Evolutionary conservation across 2,888 invertebrate species (phyloP).

Genomic region (Noctua comes): DNA sequence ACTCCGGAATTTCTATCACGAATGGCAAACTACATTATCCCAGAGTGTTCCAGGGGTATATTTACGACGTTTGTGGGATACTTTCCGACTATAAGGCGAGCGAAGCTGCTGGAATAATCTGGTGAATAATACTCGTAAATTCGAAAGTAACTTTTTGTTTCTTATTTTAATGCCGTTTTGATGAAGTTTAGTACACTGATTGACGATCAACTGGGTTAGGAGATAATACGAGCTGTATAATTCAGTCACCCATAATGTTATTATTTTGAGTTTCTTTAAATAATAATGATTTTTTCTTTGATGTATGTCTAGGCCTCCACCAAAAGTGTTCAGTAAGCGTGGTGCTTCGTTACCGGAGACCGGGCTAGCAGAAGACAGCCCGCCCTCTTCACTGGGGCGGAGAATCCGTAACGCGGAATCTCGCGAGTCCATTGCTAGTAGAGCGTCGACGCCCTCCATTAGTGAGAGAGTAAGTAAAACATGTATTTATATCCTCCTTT

Average conservation of each 20-base stretch:
- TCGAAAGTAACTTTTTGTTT: not conserved
- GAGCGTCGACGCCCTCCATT: slow-evolving; percentile 88
- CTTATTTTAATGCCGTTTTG: not conserved
- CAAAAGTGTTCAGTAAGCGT: slow-evolving; percentile 91
- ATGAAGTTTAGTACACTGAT: not conserved
- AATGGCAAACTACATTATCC: not conserved
- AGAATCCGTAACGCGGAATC: slow-evolving; percentile 86
- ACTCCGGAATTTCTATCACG: not conserved
- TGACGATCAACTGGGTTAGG: not conserved
- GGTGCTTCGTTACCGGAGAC: slow-evolving; percentile 90
- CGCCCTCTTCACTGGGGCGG: slow-evolving; percentile 86
- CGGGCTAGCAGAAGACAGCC: slow-evolving; percentile 88
- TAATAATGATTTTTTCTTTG: slow-evolving; percentile 19
- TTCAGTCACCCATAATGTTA: not conserved
- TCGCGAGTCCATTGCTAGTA: slow-evolving; percentile 86
- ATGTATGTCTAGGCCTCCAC: slow-evolving; percentile 88
- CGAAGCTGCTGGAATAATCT: not conserved
- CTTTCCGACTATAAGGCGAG: not conserved
- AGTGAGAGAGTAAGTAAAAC: slow-evolving; percentile 85
- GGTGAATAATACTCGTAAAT: not conserved
- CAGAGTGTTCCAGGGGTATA: not conserved
- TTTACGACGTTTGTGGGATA: not conserved
- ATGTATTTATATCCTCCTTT: slow-evolving; percentile 5
- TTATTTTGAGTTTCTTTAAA: not conserved
- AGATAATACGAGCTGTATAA: not conserved